A percentile compares a stretch with the other conserved stretches of the same genome.
These are phyloP conservation scores for Crocodylus rhombifer DNA, from an alignment of 2,797 vertebrate species.

Conservation along the genomic window DNA sequence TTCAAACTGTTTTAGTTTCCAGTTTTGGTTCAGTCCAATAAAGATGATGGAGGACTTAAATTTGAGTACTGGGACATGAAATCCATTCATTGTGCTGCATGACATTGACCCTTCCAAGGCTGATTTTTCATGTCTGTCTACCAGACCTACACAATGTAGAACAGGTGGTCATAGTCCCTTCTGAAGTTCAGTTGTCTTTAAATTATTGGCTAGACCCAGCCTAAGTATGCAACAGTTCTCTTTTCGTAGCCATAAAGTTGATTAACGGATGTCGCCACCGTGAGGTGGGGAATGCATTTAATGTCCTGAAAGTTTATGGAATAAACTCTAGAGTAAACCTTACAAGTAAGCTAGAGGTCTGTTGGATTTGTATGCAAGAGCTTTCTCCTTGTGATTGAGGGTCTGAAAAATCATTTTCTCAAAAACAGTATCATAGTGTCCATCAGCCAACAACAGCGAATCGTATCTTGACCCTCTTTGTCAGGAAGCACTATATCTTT, in stretches of 20 bases:
- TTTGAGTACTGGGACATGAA: too few species aligned
- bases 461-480: conserved; percentile 65
- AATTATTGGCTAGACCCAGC: neutral
- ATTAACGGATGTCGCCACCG: neutral
- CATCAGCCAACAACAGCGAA: conserved; percentile 27
- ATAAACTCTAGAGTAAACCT: neutral
- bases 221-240: neutral
- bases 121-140: too few species aligned
- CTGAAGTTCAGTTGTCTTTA: too few species aligned
- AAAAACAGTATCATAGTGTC: neutral
- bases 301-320: neutral
- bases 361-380: neutral
- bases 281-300: neutral
- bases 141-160: too few species aligned
- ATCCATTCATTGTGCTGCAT: too few species aligned
- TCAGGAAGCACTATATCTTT: conserved; percentile 66
- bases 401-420: conserved; percentile 25
- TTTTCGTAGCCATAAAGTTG: neutral
- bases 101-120: too few species aligned
- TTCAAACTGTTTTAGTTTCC: neutral
- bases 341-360: neutral
- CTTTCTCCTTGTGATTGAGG: neutral
- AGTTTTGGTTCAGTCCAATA: too few species aligned
- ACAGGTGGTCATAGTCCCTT: too few species aligned
- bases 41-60: too few species aligned